These are phyloP conservation scores for Lampris incognitus DNA, from an alignment of 2,113 vertebrate genomes.

Conservation along the genomic window DNA sequence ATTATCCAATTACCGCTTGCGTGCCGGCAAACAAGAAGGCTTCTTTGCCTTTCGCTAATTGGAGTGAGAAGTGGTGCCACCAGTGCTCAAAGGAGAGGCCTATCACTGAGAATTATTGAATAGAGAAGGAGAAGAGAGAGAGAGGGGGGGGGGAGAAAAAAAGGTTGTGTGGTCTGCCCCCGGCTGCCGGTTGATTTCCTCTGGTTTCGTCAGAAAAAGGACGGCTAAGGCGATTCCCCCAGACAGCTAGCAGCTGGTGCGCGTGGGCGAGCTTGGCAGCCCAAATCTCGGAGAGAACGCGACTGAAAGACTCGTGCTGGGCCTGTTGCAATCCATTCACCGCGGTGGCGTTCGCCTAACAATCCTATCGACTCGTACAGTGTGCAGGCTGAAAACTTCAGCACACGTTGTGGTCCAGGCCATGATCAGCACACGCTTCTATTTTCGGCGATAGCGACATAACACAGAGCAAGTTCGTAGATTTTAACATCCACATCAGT, in stretches of 20 bases:
- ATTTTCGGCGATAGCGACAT: too few relatives aligned
- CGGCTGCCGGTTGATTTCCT: constrained; percentile 76
- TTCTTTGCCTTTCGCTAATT: constrained; percentile 78
- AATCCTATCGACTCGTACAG: constrained; percentile 33
- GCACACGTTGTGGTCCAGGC: constrained; percentile 13
- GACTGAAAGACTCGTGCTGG: constrained; percentile 58
- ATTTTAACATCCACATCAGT: too few relatives aligned
- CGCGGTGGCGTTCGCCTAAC: constrained; percentile 41
- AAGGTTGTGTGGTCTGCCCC: constrained; percentile 64
- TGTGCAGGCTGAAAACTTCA: constrained; percentile 43
- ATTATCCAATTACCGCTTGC: constrained; percentile 78
- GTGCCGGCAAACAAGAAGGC: constrained; percentile 73
- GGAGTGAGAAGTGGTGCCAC: constrained; percentile 62
- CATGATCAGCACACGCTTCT: not conserved
- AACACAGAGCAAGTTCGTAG: not conserved
- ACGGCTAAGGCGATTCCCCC: constrained; percentile 67
- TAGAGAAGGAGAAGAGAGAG: constrained; percentile 30
- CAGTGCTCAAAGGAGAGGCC: constrained; percentile 63
- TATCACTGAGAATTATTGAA: constrained; percentile 73
- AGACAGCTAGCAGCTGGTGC: constrained; percentile 72
- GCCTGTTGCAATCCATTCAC: constrained; percentile 56
- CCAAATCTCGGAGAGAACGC: constrained; percentile 59
- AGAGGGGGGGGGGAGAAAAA: not conserved
- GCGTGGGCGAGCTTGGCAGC: constrained; percentile 64
- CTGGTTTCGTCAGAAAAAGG: constrained; percentile 79